Evolutionary conservation across 2,888 invertebrate species (phyloP), one percentile per base, ranked within the genome.

Genomic region (Drosophila subquinaria): DNA sequence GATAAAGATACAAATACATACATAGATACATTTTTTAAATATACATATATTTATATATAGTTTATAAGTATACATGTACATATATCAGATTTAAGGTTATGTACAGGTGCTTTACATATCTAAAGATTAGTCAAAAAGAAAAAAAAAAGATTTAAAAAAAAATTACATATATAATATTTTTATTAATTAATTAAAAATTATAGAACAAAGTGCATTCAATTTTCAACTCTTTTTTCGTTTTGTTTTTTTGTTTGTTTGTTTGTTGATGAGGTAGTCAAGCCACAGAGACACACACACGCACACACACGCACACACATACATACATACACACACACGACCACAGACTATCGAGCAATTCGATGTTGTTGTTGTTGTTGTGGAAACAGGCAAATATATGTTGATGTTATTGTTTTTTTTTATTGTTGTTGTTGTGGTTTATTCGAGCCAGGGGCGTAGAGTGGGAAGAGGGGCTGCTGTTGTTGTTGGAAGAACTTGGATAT

Each of bases 221-320:
- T 70, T 68, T 56, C 43, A 64, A 50, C 55, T 43, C 60, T 80
- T 38, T 23, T 36, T 8, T 38, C 17, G 17, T 38, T 35, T 5
- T 55, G 36, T 36, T 20, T 56, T 1, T 56, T 15, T n/a, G 36
- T 43, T 4, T 36, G 20, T 15, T 27, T 30, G 30, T 38, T n/a
- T 38, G 67, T 64, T 65, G 48, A 79, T 87, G 86, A 87, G 86
- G 86, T 87, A 87, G 86, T 84, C 79, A 87, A 89, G 87, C 87
- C 89, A 82, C 84, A 81, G 69, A 66, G 33, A 50, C 70, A 60
- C 48, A 56, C 64, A 56, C 48, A 38, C 64, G 15, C 62, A 33
- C 48, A 30, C 59, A 59, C 50, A 20, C 38, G 84, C 81, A 30
- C 30, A 27, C 59, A 55, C 48, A 38, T 63, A n/a, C 53, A 35